A percentile compares a stretch with the other conserved stretches of the same genome.
Evolutionary conservation across 2,113 vertebrate species (phyloP).

Genomic region (Ptilorrhoa leucosticta): DNA sequence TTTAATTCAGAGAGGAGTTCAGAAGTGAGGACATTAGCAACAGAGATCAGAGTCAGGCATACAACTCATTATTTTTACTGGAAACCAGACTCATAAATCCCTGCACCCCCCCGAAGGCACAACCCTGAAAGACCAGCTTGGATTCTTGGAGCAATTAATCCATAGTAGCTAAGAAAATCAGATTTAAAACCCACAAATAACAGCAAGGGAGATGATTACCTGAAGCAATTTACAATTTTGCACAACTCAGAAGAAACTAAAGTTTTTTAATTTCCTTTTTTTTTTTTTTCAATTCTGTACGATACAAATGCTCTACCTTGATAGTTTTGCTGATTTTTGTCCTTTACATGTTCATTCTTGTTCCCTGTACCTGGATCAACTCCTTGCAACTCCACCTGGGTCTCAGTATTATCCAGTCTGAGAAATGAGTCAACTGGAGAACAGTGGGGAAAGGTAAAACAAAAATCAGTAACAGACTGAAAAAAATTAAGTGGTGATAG

Average conservation of each 20-base stretch:
- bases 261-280: background rate
- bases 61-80: slow-evolving; percentile 41
- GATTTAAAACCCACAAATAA: background rate
- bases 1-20: background rate
- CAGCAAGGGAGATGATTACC: background rate
- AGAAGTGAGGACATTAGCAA: background rate
- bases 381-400: slow-evolving; percentile 74
- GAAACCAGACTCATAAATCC: slow-evolving; percentile 31
- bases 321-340: slow-evolving; percentile 74
- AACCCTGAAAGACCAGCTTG: background rate
- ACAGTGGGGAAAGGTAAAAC: slow-evolving; percentile 1
- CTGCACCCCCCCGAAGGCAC: background rate
- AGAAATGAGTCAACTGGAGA: slow-evolving; percentile 68
- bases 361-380: slow-evolving; percentile 72
- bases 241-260: background rate
- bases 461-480: slow-evolving; percentile 19
- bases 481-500: background rate
- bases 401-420: slow-evolving; percentile 71
- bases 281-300: background rate
- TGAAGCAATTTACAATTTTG: background rate
- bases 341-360: slow-evolving; percentile 70
- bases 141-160: background rate
- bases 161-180: background rate
- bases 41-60: background rate
- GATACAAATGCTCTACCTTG: slow-evolving; percentile 69